Percentiles rank a stretch among this genome's conserved stretches.
Evolutionary conservation across 2,797 vertebrate species (phyloP).

Genomic region (Eidolon dupreanum): DNA sequence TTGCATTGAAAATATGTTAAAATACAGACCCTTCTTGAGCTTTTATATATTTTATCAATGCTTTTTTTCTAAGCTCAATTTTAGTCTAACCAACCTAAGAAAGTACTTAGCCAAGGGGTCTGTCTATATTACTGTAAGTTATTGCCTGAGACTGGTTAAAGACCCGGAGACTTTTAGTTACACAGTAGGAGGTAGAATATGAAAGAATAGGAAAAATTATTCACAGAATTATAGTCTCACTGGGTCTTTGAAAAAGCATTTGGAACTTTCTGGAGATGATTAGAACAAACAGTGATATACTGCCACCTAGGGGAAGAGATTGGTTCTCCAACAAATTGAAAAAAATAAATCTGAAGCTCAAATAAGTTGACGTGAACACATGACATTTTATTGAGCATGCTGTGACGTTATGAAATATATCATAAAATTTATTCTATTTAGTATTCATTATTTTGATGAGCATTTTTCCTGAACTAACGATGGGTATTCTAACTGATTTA

Average conservation of each 20-base stretch:
- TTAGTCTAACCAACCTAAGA: not conserved
- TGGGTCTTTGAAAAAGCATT: not conserved
- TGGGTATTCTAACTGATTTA: not conserved
- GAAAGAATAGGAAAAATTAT: not conserved
- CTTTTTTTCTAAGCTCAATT: not conserved
- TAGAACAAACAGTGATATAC: not conserved
- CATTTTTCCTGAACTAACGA: not conserved
- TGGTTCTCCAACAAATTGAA: not conserved
- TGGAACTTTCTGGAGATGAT: not conserved
- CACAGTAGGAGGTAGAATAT: not conserved
- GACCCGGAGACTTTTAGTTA: not conserved
- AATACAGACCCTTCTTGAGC: not conserved
- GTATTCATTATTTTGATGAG: not conserved
- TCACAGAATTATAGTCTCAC: not conserved
- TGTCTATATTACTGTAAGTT: not conserved
- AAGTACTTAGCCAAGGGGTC: too few relatives aligned
- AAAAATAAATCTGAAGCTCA: not conserved
- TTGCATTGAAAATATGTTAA: not conserved
- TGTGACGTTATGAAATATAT: not conserved
- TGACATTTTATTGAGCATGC: not conserved
- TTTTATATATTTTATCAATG: not conserved
- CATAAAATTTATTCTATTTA: not conserved
- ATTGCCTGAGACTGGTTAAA: not conserved
- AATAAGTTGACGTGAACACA: not conserved
- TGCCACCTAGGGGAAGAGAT: constrained; percentile 57